These are phyloP conservation scores for Timandra comae DNA, from an alignment of 2,888 invertebrate species.

Conservation along the genomic window DNA sequence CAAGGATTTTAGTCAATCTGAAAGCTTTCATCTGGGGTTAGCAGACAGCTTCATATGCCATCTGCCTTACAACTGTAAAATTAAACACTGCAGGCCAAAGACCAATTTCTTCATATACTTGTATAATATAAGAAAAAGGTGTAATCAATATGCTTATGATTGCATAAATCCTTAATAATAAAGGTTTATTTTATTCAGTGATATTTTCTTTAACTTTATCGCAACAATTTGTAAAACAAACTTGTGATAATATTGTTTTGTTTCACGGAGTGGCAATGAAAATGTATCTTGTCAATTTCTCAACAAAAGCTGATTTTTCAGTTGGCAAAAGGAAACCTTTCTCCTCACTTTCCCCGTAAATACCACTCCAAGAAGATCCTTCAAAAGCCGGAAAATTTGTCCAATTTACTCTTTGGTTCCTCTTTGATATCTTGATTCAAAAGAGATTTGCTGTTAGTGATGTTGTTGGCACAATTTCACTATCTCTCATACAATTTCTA, in stretches of 20 bases:
- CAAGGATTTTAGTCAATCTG: too few species aligned
- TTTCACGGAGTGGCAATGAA: background rate
- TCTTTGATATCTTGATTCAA: slow-evolving; percentile 51
- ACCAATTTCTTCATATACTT: too few species aligned
- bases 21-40: too few species aligned
- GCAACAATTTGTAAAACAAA: background rate
- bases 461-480: slow-evolving; percentile 31
- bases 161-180: too few species aligned
- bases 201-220: background rate
- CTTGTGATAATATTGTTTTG: too few species aligned
- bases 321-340: slow-evolving; percentile 33
- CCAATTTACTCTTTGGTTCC: slow-evolving; percentile 43
- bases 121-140: too few species aligned
- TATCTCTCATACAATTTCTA: too few species aligned
- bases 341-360: slow-evolving; percentile 31
- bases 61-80: too few species aligned
- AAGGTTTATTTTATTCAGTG: too few species aligned
- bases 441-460: slow-evolving; percentile 34
- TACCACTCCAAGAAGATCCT: slow-evolving; percentile 35
- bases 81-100: too few species aligned
- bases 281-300: background rate
- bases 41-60: too few species aligned
- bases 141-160: too few species aligned
- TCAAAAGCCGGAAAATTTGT: slow-evolving; percentile 58
- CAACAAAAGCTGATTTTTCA: slow-evolving; percentile 1